Evolutionary conservation across 2,888 invertebrate genomes (phyloP).

Genomic region (Harpalus rubripes): DNA sequence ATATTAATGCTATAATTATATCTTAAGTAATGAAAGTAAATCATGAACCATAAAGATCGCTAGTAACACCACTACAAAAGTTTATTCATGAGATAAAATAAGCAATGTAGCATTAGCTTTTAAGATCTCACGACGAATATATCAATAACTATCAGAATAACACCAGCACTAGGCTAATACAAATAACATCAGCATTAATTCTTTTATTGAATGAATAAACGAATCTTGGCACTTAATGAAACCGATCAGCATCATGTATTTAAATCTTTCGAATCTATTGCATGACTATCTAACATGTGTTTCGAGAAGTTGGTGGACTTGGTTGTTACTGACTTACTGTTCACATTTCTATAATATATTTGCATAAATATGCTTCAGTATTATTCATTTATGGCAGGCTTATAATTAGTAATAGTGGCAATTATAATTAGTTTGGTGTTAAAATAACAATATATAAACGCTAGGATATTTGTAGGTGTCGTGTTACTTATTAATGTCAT

Average conservation of each 20-base stretch:
- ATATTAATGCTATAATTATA: slow-evolving; percentile 1
- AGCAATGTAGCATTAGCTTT: slow-evolving; percentile 39
- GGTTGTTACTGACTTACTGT: slow-evolving; percentile 28
- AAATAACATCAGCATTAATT: slow-evolving; percentile 49
- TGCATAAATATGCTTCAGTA: slow-evolving; percentile 45
- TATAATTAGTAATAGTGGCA: slow-evolving; percentile 13
- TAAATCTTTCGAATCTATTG: slow-evolving; percentile 57
- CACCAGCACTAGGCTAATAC: slow-evolving; percentile 26
- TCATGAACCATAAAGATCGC: slow-evolving; percentile 5
- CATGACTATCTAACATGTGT: slow-evolving; percentile 59
- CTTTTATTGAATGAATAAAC: slow-evolving; percentile 59
- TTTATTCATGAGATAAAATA: slow-evolving; percentile 58
- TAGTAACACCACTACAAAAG: slow-evolving; percentile 32
- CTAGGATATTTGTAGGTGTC: slow-evolving; percentile 16
- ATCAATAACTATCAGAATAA: slow-evolving; percentile 48
- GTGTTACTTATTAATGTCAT: slow-evolving; percentile 43
- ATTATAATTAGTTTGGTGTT: slow-evolving; percentile 17
- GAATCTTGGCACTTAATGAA: slow-evolving; percentile 22
- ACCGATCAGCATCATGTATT: slow-evolving; percentile 22
- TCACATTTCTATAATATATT: slow-evolving; percentile 31
- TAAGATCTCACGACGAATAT: slow-evolving; percentile 45
- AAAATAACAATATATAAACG: slow-evolving; percentile 25
- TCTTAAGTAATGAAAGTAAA: slow-evolving; percentile 30
- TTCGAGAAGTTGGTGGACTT: slow-evolving; percentile 36
- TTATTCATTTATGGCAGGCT: slow-evolving; percentile 38